Base-by-base conservation (phyloP, 2,797 vertebrate species). In the Acipenser ruthenus region DNA sequence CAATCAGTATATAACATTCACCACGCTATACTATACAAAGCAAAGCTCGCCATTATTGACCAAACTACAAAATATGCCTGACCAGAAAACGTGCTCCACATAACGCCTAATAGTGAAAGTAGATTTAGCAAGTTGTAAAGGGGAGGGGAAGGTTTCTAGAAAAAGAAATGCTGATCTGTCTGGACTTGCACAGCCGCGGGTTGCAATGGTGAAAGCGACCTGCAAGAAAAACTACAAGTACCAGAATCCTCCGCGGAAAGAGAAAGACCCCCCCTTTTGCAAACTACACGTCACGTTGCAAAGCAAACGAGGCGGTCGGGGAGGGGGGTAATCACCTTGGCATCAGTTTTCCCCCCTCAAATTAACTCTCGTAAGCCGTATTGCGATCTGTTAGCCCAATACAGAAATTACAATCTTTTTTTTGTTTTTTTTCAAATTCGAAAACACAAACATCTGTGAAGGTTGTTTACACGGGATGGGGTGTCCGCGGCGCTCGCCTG, bases 391-490 rank as follows among this genome's bases (percentile, higher is more conserved):
- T 12, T 7, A n/a, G 55, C 51, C 18, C 49, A 47, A 55, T 3
- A 15, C 1, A 58, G 6, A 58, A 6, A 58, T 11, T 5, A 48
- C 8, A 60, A 60, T 11, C 1, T 23, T 12, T 48, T 18, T n/a
- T n/a, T n/a, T n/a, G n/a, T n/a, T n/a, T n/a, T 2, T 8, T 10
- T 3, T 53, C 9, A 37, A 62, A 68, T 59, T 60, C 64, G 55
- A 10, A 49, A 7, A 52, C 11, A 58, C 62, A 67, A 61, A 63
- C 49, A 61, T 55, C 52, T 55, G 52, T 11, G n/a, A 64, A 58
- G 50, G 63, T 74, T 73, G 69, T 78, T 78, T 75, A 78, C 76
- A 71, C 66, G 69, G 63, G 65, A 13, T 59, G 56, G 61, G 67
- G 63, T 69, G 74, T 59, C 72, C 70, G 8, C 9, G 47, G 50